Percentiles rank a stretch among this genome's conserved stretches.
These are phyloP conservation scores for Dendrolimus houi DNA, from an alignment of 2,888 invertebrate species.

Conservation along the genomic window DNA sequence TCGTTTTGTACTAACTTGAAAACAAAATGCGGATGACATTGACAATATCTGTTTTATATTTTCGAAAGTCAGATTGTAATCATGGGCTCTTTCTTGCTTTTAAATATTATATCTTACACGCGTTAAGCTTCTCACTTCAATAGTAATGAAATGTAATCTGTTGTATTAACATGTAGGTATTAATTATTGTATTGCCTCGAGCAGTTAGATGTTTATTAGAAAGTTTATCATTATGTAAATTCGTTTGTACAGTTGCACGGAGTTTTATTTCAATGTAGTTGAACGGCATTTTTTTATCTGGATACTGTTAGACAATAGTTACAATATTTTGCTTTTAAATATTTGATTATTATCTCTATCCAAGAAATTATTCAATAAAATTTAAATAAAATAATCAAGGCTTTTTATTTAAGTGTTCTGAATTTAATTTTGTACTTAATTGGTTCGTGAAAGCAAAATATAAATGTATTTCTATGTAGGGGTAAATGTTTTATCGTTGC, in stretches of 20 bases:
- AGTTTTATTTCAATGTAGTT: conserved; percentile 44
- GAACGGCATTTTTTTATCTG: conserved; percentile 43
- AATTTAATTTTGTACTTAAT: neutral
- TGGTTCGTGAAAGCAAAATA: too few species aligned
- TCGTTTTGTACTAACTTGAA: conserved; percentile 44
- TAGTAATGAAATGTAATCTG: conserved; percentile 3
- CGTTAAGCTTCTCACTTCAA: conserved; percentile 12
- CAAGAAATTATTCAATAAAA: conserved; percentile 60
- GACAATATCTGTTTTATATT: conserved; percentile 62
- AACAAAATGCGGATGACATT: conserved; percentile 60
- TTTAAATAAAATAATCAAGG: conserved; percentile 37
- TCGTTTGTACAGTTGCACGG: conserved; percentile 62
- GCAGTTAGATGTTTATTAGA: conserved; percentile 27
- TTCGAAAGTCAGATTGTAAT: conserved; percentile 12
- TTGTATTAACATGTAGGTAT: conserved; percentile 1
- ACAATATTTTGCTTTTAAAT: conserved; percentile 55
- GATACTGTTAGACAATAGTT: conserved; percentile 48
- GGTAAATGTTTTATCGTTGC: too few species aligned
- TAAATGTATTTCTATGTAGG: too few species aligned
- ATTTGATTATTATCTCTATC: conserved; percentile 49
- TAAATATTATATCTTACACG: conserved; percentile 15
- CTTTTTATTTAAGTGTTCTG: conserved; percentile 4
- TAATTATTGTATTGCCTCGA: conserved; percentile 21
- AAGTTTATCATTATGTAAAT: conserved; percentile 32
- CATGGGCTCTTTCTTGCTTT: conserved; percentile 14